These are phyloP conservation scores for Limenitis camilla DNA, from an alignment of 2,888 invertebrate genomes.

Conservation along the genomic window DNA sequence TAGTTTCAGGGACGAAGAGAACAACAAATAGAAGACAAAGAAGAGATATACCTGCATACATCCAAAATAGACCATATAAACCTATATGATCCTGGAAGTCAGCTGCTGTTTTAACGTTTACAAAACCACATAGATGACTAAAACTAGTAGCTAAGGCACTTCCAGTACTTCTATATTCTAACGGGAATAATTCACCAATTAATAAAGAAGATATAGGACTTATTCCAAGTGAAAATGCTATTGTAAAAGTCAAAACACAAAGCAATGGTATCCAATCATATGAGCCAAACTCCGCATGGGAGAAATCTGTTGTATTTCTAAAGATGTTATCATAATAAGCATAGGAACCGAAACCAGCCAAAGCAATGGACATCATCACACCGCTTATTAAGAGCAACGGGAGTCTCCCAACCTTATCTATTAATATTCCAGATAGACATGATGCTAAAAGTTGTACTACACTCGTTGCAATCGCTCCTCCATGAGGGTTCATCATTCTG, in stretches of 20 bases:
- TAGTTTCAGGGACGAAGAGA: constrained; percentile 91
- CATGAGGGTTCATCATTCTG: constrained; percentile 84
- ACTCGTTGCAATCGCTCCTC: constrained; percentile 88
- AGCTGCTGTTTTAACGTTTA: constrained; percentile 87
- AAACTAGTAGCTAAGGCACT: constrained; percentile 83
- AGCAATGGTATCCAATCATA: constrained; percentile 89
- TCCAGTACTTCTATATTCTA: constrained; percentile 81
- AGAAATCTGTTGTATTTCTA: constrained; percentile 46
- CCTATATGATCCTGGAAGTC: constrained; percentile 84
- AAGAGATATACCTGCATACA: constrained; percentile 87
- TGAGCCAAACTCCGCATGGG: constrained; percentile 62
- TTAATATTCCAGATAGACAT: constrained; percentile 84
- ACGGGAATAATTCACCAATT: constrained; percentile 81
- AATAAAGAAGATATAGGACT: constrained; percentile 83
- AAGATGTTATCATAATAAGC: constrained; percentile 84
- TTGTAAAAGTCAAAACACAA: constrained; percentile 87
- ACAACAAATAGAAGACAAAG: constrained; percentile 87
- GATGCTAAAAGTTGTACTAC: constrained; percentile 89
- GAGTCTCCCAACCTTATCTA: constrained; percentile 88
- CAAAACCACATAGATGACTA: constrained; percentile 89
- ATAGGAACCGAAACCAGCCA: constrained; percentile 88
- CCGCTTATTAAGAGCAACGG: constrained; percentile 88
- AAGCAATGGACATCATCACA: constrained; percentile 87
- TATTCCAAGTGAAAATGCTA: constrained; percentile 86
- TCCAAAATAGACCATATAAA: constrained; percentile 88